phyloP scores from a whole-genome alignment of 53 echinoderm and acorn worm genomes.

The Zoroaster sp. region DNA sequence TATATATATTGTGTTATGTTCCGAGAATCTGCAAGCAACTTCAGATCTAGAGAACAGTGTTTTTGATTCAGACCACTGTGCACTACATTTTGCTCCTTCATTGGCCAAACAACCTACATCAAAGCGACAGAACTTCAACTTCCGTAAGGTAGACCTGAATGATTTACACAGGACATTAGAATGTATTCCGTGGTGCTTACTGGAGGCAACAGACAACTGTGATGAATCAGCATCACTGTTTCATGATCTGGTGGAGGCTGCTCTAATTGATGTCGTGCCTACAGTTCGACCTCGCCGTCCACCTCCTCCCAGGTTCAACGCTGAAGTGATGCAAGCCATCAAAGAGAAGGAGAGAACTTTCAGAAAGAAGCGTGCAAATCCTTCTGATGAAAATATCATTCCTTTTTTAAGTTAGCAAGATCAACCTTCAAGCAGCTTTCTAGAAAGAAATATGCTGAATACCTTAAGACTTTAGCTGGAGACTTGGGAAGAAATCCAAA shows the following conservation, averaged over 20 bases:
- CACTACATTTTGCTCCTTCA: neutral
- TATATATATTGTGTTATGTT: neutral
- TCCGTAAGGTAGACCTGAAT: constrained; percentile 4
- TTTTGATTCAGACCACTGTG: too few relatives aligned
- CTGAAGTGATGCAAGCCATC: neutral
- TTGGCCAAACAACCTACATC: neutral
- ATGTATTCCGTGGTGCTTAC: constrained; percentile 19
- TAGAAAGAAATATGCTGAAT: neutral
- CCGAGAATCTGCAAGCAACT: neutral
- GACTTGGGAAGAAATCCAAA: constrained; percentile 2
- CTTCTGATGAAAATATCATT: neutral
- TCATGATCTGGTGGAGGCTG: constrained; percentile 34
- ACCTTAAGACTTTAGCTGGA: neutral
- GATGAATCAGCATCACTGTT: constrained; percentile 1
- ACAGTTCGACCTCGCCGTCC: constrained; percentile 18
- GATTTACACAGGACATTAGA: constrained; percentile 10
- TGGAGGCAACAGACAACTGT: neutral
- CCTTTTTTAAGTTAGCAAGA: neutral
- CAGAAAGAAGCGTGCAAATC: neutral
- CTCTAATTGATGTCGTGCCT: constrained; percentile 7
- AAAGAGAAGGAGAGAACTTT: neutral
- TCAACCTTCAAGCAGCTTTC: neutral
- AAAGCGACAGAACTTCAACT: constrained; percentile 8
- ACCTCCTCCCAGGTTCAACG: constrained; percentile 32
- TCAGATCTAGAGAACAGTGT: neutral